A percentile compares a stretch with the other conserved stretches of the same genome.
These are phyloP conservation scores for Halyomorpha halys DNA, from an alignment of 1,140 invertebrate genomes.

Conservation along the genomic window DNA sequence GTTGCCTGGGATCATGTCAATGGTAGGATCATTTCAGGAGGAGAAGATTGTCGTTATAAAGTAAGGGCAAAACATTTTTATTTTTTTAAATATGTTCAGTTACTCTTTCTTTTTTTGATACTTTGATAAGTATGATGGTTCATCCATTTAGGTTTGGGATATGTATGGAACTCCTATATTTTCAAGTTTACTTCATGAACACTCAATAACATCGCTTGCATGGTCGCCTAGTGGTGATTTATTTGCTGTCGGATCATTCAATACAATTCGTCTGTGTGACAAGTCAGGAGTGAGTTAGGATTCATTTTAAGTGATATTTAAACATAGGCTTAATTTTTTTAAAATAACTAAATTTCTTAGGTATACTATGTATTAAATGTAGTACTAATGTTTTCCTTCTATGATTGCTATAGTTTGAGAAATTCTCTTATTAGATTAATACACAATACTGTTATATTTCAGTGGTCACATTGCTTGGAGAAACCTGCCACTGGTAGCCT, in stretches of 20 bases:
- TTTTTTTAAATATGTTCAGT: background rate
- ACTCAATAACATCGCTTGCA: conserved; percentile 80
- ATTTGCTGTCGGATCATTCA: conserved; percentile 88
- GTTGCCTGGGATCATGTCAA: conserved; percentile 81
- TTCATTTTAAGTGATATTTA: background rate
- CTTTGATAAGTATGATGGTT: background rate
- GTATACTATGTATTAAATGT: no score
- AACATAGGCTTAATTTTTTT: background rate
- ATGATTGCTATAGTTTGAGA: conserved; percentile 9
- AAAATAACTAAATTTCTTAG: no score
- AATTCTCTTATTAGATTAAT: no score
- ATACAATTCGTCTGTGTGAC: conserved; percentile 85
- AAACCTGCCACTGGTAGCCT: conserved; percentile 77
- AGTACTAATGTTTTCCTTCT: background rate
- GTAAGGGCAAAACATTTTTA: conserved; percentile 34
- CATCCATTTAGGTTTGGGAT: conserved; percentile 67
- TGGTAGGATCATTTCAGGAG: conserved; percentile 82
- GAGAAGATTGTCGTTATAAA: conserved; percentile 92
- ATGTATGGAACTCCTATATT: conserved; percentile 76
- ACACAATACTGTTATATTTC: conserved; percentile 32
- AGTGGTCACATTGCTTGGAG: conserved; percentile 92
- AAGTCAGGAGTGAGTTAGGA: conserved; percentile 67
- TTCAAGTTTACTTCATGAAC: conserved; percentile 66
- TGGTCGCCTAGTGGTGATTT: conserved; percentile 86
- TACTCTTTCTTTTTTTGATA: background rate